phyloP scores from a whole-genome alignment of 2,797 vertebrate species.

The Mareca penelope region DNA sequence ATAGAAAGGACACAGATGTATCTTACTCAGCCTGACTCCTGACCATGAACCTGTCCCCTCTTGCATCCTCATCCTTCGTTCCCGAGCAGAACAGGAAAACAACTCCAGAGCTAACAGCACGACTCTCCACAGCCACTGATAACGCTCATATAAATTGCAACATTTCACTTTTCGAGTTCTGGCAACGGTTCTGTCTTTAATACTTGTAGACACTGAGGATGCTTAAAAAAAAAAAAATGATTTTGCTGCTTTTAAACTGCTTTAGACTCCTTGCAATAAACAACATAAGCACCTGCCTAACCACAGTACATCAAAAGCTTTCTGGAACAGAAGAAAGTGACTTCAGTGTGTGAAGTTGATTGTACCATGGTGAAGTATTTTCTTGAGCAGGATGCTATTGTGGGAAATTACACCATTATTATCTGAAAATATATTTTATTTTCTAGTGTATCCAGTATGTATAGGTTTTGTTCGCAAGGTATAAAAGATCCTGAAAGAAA shows the following conservation, averaged over 20 bases:
- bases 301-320: not conserved
- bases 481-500: not conserved
- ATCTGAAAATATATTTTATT: not conserved
- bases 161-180: not conserved
- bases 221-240: not conserved
- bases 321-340: not conserved
- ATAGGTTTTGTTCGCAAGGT: not conserved
- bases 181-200: not conserved
- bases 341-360: not conserved
- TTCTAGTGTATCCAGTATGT: not conserved
- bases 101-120: not conserved
- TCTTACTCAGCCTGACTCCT: not conserved
- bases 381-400: not conserved
- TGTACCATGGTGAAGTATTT: not conserved
- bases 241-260: not conserved
- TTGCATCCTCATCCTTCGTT: not conserved
- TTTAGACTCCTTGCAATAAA: not conserved
- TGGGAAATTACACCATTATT: not conserved
- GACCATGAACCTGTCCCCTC: not conserved
- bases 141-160: not conserved
- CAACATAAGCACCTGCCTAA: not conserved
- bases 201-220: not conserved
- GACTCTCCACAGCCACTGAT: not conserved
- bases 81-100: not conserved
- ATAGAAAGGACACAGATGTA: not conserved